These are phyloP conservation scores for Erethizon dorsatum DNA, from an alignment of 2,797 vertebrate genomes.

Conservation along the genomic window DNA sequence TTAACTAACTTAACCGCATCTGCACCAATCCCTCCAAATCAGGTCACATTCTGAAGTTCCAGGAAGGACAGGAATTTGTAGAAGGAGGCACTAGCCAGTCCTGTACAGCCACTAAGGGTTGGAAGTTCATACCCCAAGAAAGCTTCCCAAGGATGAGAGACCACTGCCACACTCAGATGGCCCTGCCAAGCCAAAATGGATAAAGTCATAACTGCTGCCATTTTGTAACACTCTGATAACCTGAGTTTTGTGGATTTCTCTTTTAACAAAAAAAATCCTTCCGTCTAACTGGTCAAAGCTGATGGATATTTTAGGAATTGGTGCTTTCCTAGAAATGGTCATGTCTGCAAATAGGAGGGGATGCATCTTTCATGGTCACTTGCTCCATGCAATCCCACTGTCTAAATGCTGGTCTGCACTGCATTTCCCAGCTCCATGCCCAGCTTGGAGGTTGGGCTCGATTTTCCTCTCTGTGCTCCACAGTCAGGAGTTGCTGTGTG, in stretches of 20 bases:
- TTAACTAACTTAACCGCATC: background rate
- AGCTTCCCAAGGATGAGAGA: too few species aligned
- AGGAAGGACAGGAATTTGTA: background rate
- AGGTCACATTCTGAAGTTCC: background rate
- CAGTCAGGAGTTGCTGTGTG: background rate
- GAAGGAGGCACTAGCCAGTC: background rate
- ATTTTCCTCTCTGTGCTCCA: background rate
- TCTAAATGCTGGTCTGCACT: background rate
- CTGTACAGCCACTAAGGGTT: background rate
- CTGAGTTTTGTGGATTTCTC: background rate
- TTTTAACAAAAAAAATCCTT: background rate
- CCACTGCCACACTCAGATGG: background rate
- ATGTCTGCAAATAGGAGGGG: background rate
- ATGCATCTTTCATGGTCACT: background rate
- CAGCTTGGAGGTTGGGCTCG: fast-evolving
- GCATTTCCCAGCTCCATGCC: background rate
- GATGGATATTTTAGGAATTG: background rate
- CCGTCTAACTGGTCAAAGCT: background rate
- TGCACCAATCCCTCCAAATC: background rate
- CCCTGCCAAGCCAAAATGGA: background rate
- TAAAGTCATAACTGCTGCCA: background rate
- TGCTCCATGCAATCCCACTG: fast-evolving
- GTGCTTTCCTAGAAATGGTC: background rate
- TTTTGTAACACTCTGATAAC: background rate
- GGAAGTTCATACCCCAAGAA: background rate